phyloP scores from a whole-genome alignment of 2,113 vertebrate genomes.

The Peromyscus californicus region DNA sequence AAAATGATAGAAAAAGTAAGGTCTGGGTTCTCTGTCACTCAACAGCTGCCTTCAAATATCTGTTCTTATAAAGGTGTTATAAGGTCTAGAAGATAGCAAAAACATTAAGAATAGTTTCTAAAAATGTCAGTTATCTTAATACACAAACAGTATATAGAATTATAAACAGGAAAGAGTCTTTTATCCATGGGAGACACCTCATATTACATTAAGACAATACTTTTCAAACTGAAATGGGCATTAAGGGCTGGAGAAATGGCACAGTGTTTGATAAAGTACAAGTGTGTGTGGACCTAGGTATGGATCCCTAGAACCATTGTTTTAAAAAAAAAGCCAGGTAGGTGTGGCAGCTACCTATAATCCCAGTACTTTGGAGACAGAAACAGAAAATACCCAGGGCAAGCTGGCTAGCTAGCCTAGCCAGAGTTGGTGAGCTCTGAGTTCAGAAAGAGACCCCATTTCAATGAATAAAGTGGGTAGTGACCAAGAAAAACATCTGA shows the following conservation, averaged over 20 bases:
- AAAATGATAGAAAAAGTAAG: not conserved
- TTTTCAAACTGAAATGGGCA: constrained; percentile 44
- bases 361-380: not conserved
- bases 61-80: not conserved
- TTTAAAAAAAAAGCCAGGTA: not conserved
- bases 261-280: not conserved
- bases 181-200: not conserved
- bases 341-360: not conserved
- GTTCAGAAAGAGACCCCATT: not conserved
- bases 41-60: constrained; percentile 26
- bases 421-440: not conserved
- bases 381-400: not conserved
- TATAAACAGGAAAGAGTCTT: constrained; percentile 25
- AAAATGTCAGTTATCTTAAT: constrained; percentile 19
- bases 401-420: not conserved
- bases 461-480: not conserved
- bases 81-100: not conserved
- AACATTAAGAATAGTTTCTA: not conserved
- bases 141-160: not conserved
- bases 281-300: not conserved
- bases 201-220: not conserved
- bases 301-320: not conserved
- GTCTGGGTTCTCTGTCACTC: not conserved
- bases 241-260: not conserved
- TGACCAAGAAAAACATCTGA: not conserved